phyloP scores from a whole-genome alignment of 2,113 vertebrate species.

The Hemicordylus capensis region DNA sequence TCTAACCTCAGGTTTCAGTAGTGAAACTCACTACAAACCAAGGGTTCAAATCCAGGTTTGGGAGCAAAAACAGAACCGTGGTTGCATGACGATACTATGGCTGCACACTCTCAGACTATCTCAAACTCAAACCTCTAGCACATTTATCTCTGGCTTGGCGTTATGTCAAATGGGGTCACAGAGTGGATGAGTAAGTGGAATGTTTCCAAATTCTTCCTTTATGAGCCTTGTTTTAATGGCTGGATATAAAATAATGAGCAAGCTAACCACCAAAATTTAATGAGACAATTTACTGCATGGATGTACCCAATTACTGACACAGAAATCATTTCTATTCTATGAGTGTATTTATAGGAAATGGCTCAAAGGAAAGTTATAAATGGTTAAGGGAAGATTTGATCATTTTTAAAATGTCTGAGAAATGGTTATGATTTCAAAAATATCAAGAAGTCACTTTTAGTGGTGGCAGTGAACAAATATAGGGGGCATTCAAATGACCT shows the following conservation, averaged over 20 bases:
- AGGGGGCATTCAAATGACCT: too few relatives aligned
- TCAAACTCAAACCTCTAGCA: too few relatives aligned
- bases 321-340: background rate
- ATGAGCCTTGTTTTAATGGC: slow-evolving; percentile 6
- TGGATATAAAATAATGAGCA: background rate
- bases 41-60: too few relatives aligned
- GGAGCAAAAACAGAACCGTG: too few relatives aligned
- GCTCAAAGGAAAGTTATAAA: background rate
- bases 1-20: too few relatives aligned
- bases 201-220: slow-evolving; percentile 4
- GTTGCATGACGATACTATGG: too few relatives aligned
- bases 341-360: background rate
- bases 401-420: background rate
- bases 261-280: slow-evolving; percentile 21
- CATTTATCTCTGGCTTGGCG: too few relatives aligned
- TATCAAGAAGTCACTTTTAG: background rate
- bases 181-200: slow-evolving; percentile 4
- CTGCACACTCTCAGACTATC: too few relatives aligned
- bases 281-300: background rate
- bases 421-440: background rate
- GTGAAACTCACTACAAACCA: too few relatives aligned
- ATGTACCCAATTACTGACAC: accelerated
- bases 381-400: background rate
- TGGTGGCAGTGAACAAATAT: background rate
- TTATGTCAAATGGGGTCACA: too few relatives aligned